phyloP scores from a whole-genome alignment of 35 echinoderm and acorn worm genomes.

The Hemicentrotus pulcherrimus region DNA sequence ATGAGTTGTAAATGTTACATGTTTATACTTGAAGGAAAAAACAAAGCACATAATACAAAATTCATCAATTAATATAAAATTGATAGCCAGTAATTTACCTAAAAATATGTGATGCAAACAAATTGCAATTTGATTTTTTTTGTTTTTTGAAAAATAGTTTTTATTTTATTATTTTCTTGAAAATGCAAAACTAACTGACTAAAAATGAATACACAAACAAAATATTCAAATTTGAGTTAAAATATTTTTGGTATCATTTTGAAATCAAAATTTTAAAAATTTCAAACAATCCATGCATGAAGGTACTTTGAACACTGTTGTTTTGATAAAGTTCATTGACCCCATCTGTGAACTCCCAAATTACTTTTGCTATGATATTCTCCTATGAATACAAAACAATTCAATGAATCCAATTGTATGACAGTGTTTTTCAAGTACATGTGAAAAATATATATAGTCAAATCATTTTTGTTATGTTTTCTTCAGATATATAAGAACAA shows the following conservation, averaged over 20 bases:
- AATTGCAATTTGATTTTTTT: neutral
- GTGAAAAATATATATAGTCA: neutral
- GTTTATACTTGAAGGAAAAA: neutral
- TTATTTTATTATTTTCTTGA: neutral
- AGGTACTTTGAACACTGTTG: neutral
- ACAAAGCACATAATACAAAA: neutral
- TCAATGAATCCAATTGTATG: neutral
- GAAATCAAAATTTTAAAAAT: neutral
- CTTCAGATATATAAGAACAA: slow-evolving; percentile 6
- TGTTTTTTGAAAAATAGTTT: neutral
- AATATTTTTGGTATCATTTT: slow-evolving; percentile 3
- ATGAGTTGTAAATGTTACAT: slow-evolving; percentile 4
- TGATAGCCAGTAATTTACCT: neutral
- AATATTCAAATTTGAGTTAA: neutral
- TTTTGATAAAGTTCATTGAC: neutral
- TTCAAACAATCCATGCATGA: neutral
- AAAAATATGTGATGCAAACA: neutral
- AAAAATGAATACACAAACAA: neutral
- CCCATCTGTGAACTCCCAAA: neutral
- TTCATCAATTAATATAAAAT: neutral
- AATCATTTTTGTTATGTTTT: neutral
- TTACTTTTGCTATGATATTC: neutral
- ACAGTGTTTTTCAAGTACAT: neutral
- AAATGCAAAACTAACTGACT: slow-evolving; percentile 2
- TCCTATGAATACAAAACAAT: neutral